Evolutionary conservation across 2,113 vertebrate genomes (phyloP).

Genomic region (Burhinus bistriatus): DNA sequence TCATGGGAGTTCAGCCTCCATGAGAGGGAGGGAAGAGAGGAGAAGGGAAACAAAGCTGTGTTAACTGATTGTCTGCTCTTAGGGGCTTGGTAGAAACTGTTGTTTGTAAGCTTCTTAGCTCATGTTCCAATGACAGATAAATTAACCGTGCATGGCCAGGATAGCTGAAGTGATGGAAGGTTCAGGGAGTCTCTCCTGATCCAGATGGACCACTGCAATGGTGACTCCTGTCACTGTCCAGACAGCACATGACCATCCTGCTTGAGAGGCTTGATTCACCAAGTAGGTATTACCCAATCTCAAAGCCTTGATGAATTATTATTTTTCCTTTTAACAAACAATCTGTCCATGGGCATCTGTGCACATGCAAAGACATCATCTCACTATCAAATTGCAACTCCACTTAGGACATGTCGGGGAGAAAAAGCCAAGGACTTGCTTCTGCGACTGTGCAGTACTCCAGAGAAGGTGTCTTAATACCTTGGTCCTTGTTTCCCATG

Average conservation of each 20-base stretch:
- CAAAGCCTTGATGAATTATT: too few species aligned
- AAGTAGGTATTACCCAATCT: accelerated
- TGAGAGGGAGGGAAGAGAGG: neutral
- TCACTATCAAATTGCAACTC: neutral
- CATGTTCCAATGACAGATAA: accelerated
- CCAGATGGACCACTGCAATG: neutral
- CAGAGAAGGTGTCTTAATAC: neutral
- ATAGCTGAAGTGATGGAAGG: neutral
- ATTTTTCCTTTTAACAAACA: neutral
- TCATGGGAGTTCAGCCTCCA: neutral
- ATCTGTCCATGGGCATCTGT: accelerated
- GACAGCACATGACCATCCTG: neutral
- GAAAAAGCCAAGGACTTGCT: neutral
- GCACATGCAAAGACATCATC: neutral
- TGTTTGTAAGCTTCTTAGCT: neutral
- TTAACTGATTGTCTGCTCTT: neutral
- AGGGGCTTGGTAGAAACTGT: neutral
- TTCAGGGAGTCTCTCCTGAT: neutral
- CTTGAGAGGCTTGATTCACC: neutral
- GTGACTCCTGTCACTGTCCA: neutral
- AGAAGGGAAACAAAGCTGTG: neutral
- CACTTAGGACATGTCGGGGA: neutral
- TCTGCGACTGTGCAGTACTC: neutral
- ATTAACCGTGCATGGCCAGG: neutral
- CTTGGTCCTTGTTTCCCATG: neutral